Conservation (phyloP, 2,113 vertebrate genomes). For the Toxotes jaculatrix region DNA sequence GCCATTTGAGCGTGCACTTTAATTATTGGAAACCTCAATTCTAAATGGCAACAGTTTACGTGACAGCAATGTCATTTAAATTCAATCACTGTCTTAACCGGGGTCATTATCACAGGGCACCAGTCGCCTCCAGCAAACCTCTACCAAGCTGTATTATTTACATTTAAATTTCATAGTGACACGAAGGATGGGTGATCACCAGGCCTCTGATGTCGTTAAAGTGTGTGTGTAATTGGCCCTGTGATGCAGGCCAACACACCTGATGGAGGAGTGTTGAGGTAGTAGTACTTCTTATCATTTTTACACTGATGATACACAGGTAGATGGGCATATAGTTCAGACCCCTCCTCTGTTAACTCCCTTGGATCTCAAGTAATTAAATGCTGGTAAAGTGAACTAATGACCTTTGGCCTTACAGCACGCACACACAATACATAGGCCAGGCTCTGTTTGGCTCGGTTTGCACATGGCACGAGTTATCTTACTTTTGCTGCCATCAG, state of each 20-base stretch:
- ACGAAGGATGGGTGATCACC: constrained; percentile 20
- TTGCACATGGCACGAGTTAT: background rate
- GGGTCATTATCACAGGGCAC: constrained; percentile 47
- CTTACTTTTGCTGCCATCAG: too few relatives aligned
- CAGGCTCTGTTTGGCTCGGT: background rate
- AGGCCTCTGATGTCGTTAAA: background rate
- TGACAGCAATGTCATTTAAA: constrained; percentile 53
- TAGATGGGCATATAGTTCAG: background rate
- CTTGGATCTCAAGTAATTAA: background rate
- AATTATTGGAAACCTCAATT: constrained; percentile 36
- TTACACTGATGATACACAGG: background rate
- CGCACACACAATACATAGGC: background rate
- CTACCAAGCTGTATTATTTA: constrained; percentile 18
- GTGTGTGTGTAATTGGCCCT: background rate
- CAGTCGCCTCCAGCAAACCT: constrained; percentile 12
- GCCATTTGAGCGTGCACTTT: constrained; percentile 29
- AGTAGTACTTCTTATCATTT: background rate
- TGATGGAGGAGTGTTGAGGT: too few relatives aligned
- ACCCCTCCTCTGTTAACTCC: background rate
- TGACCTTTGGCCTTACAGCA: background rate
- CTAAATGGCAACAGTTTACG: constrained; percentile 36
- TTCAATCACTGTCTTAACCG: constrained; percentile 42
- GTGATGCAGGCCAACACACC: too few relatives aligned
- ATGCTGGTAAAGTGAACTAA: background rate
- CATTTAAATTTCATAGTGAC: constrained; percentile 8